Base-by-base conservation (phyloP, 2,888 invertebrate species). In the Harpalus rubripes region DNA sequence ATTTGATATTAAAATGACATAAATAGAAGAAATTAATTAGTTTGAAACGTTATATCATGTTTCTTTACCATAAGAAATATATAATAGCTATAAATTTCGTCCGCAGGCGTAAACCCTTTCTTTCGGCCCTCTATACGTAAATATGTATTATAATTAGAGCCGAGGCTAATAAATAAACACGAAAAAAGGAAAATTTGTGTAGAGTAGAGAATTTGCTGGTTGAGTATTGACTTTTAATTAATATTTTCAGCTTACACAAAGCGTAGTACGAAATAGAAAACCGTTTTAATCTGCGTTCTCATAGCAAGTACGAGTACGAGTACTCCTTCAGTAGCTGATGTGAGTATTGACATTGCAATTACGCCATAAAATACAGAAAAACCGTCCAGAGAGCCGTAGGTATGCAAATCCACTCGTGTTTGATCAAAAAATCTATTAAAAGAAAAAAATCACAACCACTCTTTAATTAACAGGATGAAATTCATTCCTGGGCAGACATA, bases 401-500 rank as follows among this genome's bases (percentile, higher is more conserved):
- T 74, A 74, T 74, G 74, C 52, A 74, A 74, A 74, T 74, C 18
- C 16, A 3, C 32, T 1, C n/a, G 16, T 74, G 26, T 74, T 52
- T 74, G 74, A 74, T 74, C 74, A 52, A 74, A 74, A 74, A 74
- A 74, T 74, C 74, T 18, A 74, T 74, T 52, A 2, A 74, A 72
- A 72, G 16, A 72, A 72, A 32, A 32, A 72, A 74, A 52, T 44
- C 52, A 74, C 44, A 18, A 52, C 74, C 74, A 74, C 52, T 18
- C 52, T 74, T 74, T 74, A 74, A 74, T 74, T 74, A 74, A 74
- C 74, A 52, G 74, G 7, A 52, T 41, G 44, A 18, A 16, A 74
- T 74, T 74, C 74, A 74, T 16, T 74, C 74, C 15, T 52, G 72
- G 74, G 52, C 52, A 74, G 44, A 65, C 65, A 81, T 81, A 81